Percentiles rank a stretch among this genome's conserved stretches.
These are phyloP conservation scores for Sialia sialis DNA, from an alignment of 2,113 vertebrate genomes.

Conservation along the genomic window DNA sequence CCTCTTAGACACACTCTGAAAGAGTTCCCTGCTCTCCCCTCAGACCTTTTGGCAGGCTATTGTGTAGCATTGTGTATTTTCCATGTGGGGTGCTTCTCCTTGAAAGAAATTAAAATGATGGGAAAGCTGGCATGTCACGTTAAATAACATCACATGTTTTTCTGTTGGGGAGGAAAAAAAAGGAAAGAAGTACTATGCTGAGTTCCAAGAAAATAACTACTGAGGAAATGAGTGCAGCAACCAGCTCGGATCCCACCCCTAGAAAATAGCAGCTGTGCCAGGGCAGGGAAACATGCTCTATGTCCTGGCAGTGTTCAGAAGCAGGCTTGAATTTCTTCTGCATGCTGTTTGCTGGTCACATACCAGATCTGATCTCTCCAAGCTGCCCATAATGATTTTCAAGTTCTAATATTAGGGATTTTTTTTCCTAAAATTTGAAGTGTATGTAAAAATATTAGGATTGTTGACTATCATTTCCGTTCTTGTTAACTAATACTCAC, in stretches of 20 bases:
- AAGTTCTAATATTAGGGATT: rapidly evolving
- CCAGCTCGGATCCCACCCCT: background rate
- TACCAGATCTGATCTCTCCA: background rate
- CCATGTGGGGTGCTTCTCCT: background rate
- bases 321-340: background rate
- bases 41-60: background rate
- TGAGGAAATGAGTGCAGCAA: background rate
- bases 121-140: background rate
- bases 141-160: constrained; percentile 51
- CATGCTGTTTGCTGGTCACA: background rate
- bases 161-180: background rate
- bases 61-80: constrained; percentile 4
- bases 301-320: background rate
- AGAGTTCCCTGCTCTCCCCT: background rate
- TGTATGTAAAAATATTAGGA: background rate
- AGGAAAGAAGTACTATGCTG: background rate
- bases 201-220: constrained; percentile 24
- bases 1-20: background rate
- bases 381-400: background rate
- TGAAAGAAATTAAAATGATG: constrained; percentile 44
- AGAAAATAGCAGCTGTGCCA: background rate
- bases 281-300: background rate
- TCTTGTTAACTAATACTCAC: background rate
- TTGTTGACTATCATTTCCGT: background rate
- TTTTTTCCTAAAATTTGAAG: background rate